Evolutionary conservation across 2,797 vertebrate species (phyloP).

Genomic region (Spinibarbus caldwelli): DNA sequence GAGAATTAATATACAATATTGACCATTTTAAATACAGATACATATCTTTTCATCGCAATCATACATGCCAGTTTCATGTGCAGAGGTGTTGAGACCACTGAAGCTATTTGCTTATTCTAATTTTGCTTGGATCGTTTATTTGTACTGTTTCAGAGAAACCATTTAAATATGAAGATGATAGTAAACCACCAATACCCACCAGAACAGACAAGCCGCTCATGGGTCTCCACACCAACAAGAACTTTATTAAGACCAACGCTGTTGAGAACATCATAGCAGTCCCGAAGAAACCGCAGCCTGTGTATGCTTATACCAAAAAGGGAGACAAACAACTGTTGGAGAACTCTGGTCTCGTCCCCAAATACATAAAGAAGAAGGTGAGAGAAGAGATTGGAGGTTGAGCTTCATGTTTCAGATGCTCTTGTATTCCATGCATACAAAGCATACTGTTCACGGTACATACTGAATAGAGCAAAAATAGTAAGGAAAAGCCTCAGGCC

Average conservation of each 20-base stretch:
- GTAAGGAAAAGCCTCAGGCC: background rate
- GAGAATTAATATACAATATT: background rate
- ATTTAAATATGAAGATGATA: constrained; percentile 59
- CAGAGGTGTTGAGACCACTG: background rate
- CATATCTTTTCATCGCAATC: accelerated
- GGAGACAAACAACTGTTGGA: constrained; percentile 89
- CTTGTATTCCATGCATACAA: background rate
- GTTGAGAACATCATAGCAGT: constrained; percentile 75
- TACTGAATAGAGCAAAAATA: background rate
- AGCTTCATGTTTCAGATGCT: background rate
- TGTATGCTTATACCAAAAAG: constrained; percentile 80
- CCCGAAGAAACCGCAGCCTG: constrained; percentile 80
- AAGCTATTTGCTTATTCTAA: background rate
- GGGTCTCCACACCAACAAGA: constrained; percentile 81
- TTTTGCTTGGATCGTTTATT: background rate
- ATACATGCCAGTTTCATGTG: background rate
- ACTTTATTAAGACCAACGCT: constrained; percentile 82
- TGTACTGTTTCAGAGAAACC: constrained; percentile 79
- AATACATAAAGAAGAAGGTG: constrained; percentile 92
- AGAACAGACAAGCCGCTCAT: constrained; percentile 81
- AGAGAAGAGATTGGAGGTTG: background rate
- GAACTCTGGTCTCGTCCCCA: constrained; percentile 90
- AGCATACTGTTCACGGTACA: background rate
- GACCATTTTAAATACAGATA: background rate
- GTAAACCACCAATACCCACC: constrained; percentile 79